Evolutionary conservation across 2,113 vertebrate species (phyloP).

Genomic region (Prinia subflava): DNA sequence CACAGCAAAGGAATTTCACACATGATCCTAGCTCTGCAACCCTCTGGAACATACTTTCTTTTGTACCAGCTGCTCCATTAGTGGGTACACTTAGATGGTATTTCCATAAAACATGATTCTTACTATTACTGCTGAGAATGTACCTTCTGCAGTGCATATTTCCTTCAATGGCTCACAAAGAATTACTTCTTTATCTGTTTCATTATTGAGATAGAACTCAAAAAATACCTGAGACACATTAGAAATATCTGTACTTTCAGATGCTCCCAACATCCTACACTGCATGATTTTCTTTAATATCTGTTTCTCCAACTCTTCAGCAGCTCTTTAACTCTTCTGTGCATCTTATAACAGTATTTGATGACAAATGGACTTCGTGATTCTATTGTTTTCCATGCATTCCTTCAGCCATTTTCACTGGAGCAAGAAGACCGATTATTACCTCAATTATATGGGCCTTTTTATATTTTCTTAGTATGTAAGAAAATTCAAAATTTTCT

Average conservation of each 20-base stretch:
- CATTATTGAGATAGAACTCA: background rate
- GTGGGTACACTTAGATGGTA: background rate
- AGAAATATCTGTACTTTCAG: background rate
- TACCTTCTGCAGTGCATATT: background rate
- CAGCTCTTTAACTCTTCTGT: background rate
- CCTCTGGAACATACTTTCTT: background rate
- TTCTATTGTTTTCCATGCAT: background rate
- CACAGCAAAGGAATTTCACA: background rate
- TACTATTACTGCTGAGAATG: background rate
- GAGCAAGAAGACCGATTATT: background rate
- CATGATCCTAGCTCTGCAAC: background rate
- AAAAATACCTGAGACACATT: background rate
- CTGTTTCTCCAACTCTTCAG: background rate
- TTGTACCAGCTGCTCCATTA: background rate
- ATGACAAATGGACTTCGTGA: background rate
- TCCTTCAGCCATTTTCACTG: background rate
- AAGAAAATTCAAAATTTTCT: background rate
- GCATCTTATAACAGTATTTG: background rate
- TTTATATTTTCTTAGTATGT: background rate
- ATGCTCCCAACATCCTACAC: background rate
- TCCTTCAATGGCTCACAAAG: background rate
- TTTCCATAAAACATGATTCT: background rate
- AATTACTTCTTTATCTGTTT: background rate
- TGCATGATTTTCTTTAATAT: background rate
- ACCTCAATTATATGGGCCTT: background rate